Conservation (phyloP, 64 coral and sea anemone genomes). For the Cladopsammia gracilis region DNA sequence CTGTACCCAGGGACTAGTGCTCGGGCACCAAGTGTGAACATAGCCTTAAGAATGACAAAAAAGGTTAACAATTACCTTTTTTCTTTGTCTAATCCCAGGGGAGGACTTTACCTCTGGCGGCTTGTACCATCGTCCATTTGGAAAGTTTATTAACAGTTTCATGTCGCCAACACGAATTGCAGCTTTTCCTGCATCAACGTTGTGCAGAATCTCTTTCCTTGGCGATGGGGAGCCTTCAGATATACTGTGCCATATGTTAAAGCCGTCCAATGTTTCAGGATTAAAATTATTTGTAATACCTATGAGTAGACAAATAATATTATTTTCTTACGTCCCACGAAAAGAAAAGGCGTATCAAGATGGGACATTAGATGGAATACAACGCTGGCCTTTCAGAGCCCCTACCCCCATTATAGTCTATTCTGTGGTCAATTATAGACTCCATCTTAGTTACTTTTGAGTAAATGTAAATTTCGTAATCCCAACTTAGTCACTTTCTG, state of each 20-base stretch:
- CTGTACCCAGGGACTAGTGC: no score
- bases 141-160: slow-evolving; percentile 63
- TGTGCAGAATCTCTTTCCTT: slow-evolving; percentile 82
- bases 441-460: no score
- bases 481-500: no score
- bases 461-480: no score
- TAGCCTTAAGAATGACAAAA: no score
- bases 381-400: no score
- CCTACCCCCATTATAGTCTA: background rate
- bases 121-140: slow-evolving; percentile 71
- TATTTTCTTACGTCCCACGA: no score
- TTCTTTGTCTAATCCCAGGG: background rate
- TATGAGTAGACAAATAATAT: background rate
- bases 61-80: background rate
- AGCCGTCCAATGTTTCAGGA: slow-evolving; percentile 51
- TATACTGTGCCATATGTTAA: slow-evolving; percentile 76
- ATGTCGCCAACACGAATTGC: slow-evolving; percentile 78
- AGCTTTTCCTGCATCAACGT: slow-evolving; percentile 65
- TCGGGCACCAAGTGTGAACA: no score
- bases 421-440: no score
- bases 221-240: slow-evolving; percentile 61
- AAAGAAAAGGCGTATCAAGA: no score
- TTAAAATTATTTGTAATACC: no score
- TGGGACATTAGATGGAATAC: no score
- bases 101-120: slow-evolving; percentile 47